A percentile compares a stretch with the other conserved stretches of the same genome.
These are phyloP conservation scores for Chaitophorus viminalis DNA, from an alignment of 2,888 invertebrate species.

Conservation along the genomic window DNA sequence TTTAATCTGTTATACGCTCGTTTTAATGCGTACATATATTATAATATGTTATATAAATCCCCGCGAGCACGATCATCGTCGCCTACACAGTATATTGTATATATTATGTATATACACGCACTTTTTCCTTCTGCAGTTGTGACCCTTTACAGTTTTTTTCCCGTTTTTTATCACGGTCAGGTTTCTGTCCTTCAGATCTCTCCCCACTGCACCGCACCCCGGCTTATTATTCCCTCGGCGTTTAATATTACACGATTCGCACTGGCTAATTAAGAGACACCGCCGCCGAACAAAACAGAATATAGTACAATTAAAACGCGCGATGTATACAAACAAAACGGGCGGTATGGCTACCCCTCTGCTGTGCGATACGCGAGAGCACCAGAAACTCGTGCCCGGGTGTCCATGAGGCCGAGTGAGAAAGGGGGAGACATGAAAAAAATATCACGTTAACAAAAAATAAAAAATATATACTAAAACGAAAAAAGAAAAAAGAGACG, in stretches of 20 bases:
- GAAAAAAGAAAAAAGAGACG: background rate
- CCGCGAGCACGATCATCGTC: background rate
- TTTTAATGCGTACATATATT: background rate
- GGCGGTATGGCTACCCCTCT: background rate
- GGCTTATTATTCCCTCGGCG: constrained; percentile 32
- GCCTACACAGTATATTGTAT: background rate
- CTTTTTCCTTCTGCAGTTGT: background rate
- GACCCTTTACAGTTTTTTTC: constrained; percentile 30
- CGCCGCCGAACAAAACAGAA: constrained; percentile 25
- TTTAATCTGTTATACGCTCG: constrained; percentile 35
- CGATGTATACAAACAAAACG: constrained; percentile 32
- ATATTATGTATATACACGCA: background rate
- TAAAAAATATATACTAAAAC: constrained; percentile 12
- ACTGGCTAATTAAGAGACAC: constrained; percentile 55
- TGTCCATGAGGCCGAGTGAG: background rate
- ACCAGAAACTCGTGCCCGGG: constrained; percentile 38
- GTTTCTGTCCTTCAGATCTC: constrained; percentile 42
- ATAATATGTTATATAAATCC: background rate
- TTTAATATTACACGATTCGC: constrained; percentile 58
- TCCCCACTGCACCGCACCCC: background rate
- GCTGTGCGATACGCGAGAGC: background rate
- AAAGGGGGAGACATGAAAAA: constrained; percentile 22
- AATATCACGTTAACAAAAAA: constrained; percentile 47
- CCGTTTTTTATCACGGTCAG: constrained; percentile 39
- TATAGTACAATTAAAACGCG: constrained; percentile 48